Evolutionary conservation across 2,113 vertebrate species (phyloP).

Genomic region (Phyllopteryx taeniolatus): DNA sequence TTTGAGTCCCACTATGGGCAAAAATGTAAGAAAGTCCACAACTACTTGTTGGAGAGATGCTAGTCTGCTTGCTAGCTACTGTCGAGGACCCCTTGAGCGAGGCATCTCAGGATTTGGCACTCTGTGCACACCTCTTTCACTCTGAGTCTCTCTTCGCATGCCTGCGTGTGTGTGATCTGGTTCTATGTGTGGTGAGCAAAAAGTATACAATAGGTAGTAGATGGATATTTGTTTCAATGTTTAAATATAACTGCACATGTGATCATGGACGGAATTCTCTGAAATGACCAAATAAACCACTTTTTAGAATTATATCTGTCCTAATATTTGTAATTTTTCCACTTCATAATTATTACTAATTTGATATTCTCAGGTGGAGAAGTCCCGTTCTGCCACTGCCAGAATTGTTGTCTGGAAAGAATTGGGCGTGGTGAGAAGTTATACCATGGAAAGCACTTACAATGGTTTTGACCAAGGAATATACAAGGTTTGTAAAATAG

Average conservation of each 20-base stretch:
- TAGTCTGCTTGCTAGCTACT: no score
- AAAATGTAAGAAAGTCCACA: no score
- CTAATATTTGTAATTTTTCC: not conserved
- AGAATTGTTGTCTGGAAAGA: constrained; percentile 90
- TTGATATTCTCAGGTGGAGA: constrained; percentile 78
- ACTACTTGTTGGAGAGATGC: no score
- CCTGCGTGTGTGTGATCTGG: no score
- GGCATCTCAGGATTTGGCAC: no score
- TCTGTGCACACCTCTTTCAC: no score
- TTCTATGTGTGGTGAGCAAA: no score
- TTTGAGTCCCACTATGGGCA: no score
- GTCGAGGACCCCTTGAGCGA: no score
- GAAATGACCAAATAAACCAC: not conserved
- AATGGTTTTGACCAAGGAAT: constrained; percentile 88
- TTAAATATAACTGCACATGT: not conserved
- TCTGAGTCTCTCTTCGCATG: no score
- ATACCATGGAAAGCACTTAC: constrained; percentile 93
- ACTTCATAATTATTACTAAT: not conserved
- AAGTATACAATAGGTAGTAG: not conserved
- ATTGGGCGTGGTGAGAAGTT: constrained; percentile 86
- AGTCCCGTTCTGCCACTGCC: constrained; percentile 85
- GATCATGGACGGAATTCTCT: not conserved
- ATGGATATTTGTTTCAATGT: not conserved
- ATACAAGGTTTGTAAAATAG: constrained; percentile 78
- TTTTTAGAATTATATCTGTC: not conserved